Evolutionary conservation across 2,888 invertebrate genomes (phyloP).

Genomic region (Drosophila pullipes): DNA sequence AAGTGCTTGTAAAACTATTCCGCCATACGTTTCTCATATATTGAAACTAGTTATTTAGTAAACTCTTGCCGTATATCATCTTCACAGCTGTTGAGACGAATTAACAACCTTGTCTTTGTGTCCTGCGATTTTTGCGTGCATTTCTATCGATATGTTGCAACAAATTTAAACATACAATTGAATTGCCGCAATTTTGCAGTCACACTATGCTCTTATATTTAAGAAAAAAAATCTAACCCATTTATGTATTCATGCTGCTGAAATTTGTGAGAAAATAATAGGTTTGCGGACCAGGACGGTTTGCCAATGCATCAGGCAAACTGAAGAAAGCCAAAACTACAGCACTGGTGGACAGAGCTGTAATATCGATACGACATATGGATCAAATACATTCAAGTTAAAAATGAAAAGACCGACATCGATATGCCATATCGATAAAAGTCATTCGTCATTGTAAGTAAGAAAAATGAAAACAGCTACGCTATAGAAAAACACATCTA

Average conservation of each 20-base stretch:
- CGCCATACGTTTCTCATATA: conserved; percentile 76
- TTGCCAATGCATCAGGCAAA: background rate
- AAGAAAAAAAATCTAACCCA: background rate
- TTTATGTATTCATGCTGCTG: background rate
- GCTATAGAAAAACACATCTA: conserved; percentile 23
- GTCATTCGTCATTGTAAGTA: conserved; percentile 23
- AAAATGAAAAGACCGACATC: conserved; percentile 1
- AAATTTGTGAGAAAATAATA: background rate
- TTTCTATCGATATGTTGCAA: background rate
- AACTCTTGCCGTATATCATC: conserved; percentile 50
- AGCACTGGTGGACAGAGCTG: background rate
- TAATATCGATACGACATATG: conserved; percentile 27
- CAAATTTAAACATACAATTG: background rate
- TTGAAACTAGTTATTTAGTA: conserved; percentile 71
- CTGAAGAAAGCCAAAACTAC: background rate
- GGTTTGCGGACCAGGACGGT: background rate
- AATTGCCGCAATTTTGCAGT: background rate
- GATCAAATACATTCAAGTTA: conserved; percentile 18
- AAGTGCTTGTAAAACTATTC: background rate
- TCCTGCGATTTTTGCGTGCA: too few species aligned
- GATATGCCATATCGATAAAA: conserved; percentile 31
- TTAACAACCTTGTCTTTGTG: conserved; percentile 22
- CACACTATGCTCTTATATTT: background rate
- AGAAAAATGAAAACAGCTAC: conserved; percentile 45
- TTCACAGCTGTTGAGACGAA: background rate